Evolutionary conservation across 2,888 invertebrate species (phyloP).

Genomic region (Alitta virens): DNA sequence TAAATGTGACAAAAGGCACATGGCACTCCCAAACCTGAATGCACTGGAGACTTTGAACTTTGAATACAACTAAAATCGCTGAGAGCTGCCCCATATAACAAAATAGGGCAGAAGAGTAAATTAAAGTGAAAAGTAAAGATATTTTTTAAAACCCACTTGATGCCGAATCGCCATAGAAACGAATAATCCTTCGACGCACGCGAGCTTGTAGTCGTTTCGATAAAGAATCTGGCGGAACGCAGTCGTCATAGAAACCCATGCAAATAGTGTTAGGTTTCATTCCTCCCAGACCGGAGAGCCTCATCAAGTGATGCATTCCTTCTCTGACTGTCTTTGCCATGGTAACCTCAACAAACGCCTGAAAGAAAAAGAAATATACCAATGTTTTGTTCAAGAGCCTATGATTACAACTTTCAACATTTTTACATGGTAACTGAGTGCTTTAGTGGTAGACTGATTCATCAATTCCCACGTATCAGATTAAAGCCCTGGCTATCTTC

Average conservation of each 20-base stretch:
- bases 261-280: constrained; percentile 97
- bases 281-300: constrained; percentile 92
- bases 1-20: too few relatives aligned
- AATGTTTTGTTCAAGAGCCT: constrained; percentile 65
- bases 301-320: constrained; percentile 87
- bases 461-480: too few relatives aligned
- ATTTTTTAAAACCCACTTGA: too few relatives aligned
- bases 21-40: too few relatives aligned
- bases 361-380: background rate
- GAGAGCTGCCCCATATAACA: too few relatives aligned
- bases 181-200: background rate
- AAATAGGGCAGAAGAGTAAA: too few relatives aligned
- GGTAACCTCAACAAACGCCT: constrained; percentile 91
- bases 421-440: constrained; percentile 10
- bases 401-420: background rate
- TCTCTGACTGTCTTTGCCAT: constrained; percentile 79
- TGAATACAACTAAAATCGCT: too few relatives aligned
- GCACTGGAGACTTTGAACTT: too few relatives aligned
- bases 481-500: too few relatives aligned
- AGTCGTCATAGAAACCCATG: constrained; percentile 86
- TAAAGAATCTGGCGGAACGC: constrained; percentile 64
- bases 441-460: too few relatives aligned
- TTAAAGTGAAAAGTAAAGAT: too few relatives aligned
- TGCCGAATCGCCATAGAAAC: constrained; percentile 7
- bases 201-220: background rate